Evolutionary conservation across 2,888 invertebrate species (phyloP), one percentile per base, ranked within the genome.

Genomic region (Copidosoma aretas): DNA sequence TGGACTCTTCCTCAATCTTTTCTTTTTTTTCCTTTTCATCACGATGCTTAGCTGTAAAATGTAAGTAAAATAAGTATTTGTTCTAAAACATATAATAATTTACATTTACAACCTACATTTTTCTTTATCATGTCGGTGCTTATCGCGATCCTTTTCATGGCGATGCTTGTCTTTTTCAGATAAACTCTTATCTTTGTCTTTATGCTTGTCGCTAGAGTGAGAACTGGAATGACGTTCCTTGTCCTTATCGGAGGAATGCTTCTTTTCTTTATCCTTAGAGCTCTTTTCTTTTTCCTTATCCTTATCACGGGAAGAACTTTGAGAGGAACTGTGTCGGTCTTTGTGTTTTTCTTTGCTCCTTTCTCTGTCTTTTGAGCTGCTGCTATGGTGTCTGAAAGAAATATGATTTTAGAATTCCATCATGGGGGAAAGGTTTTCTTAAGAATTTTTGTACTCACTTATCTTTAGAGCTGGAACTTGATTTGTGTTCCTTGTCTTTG

Each of bases 21-120:
- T 86, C 84, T 61, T 83, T 88, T 84, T 86, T 88, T 76, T 89
- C 88, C 77, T 87, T 89, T 65, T 89, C 89, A 79, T 88, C 82
- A 19, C 77, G 77, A 72, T 81, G 80, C 70, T 82, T 83, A 41
- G 79, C 82, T 82, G 58, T 1, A 75, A 75, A 71, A 64, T 5
- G 39, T 19, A 51, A 41, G 46, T 39, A 54, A 58, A 65, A 43
- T 14, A 12, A 25, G 19, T 25, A 21, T n/a, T 52, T 25, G 57
- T 58, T 19, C 32, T 25, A 56, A 54, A 25, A 54, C 22, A 19
- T 53, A n/a, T 12, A 8, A 64, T 46, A 1, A 3, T 46, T 14
- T 41, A 8, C 8, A 41, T 41, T 41, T 41, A 10, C 21, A n/a
- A 43, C 68, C 74, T 78, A 79, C 82, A 81, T 80, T 78, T 81